Percentiles rank a stretch among this genome's conserved stretches.
These are phyloP conservation scores for Salminus brasiliensis DNA, from an alignment of 2,113 vertebrate species.

Conservation along the genomic window DNA sequence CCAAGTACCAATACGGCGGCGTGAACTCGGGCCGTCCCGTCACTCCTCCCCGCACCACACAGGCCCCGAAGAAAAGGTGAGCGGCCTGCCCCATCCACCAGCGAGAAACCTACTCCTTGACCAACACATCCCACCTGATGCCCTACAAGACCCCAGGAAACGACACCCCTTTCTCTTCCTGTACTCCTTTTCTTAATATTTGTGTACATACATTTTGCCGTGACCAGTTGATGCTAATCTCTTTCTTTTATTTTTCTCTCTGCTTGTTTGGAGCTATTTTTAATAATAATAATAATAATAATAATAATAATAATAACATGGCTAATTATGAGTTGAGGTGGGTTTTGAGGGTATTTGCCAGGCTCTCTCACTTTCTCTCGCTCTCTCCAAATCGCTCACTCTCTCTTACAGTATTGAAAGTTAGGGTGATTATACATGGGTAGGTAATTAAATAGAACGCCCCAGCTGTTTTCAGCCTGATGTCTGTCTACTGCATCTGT, in stretches of 20 bases:
- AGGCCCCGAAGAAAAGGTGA: slow-evolving; percentile 92
- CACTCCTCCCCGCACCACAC: slow-evolving; percentile 89
- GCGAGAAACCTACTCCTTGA: not conserved
- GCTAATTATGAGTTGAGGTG: not conserved
- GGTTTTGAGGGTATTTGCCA: not conserved
- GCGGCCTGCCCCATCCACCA: slow-evolving; percentile 56
- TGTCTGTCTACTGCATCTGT: too few species aligned
- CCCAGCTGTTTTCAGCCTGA: not conserved
- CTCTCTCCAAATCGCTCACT: not conserved
- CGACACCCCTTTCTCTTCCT: slow-evolving; percentile 47
- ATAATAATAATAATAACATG: slow-evolving; percentile 15
- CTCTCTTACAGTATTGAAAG: not conserved
- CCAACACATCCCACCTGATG: not conserved
- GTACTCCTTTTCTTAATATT: slow-evolving; percentile 76
- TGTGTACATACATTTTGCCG: slow-evolving; percentile 78
- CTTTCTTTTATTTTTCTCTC: slow-evolving; percentile 61
- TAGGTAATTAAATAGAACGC: not conserved
- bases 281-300: slow-evolving; percentile 57
- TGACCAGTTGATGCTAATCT: slow-evolving; percentile 69
- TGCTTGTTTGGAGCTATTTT: slow-evolving; percentile 73
- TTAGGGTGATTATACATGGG: not conserved
- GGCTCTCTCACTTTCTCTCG: not conserved
- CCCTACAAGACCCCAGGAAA: slow-evolving; percentile 1
- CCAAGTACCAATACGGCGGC: slow-evolving; percentile 91
- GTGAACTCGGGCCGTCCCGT: slow-evolving; percentile 90